Base-by-base conservation (phyloP, 2,113 vertebrate genomes). In the Triplophysa siluroides region DNA sequence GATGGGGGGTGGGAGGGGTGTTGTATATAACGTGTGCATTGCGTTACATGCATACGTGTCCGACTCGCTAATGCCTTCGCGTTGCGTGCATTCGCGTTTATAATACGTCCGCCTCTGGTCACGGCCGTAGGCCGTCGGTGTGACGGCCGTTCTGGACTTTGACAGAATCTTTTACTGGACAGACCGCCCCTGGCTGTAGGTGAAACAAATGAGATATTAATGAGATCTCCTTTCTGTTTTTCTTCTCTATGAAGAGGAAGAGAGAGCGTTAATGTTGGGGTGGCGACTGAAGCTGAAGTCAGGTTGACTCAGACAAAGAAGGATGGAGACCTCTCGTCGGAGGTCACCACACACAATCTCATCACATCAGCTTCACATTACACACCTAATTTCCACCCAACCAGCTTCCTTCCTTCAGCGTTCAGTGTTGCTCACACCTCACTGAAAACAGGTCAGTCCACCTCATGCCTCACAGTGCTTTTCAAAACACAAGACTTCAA, bases 271-370 rank as follows among this genome's bases (percentile, higher is more conserved):
- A 67, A 52, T 14, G 66, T 10, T 24, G 43, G 63, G n/a, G 50
- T 68, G 26, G 47, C 33, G 67, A 80, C n/a, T 64, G 60, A 78
- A 82, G 77, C 66, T 67, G 83, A 75, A 70, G 84, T 81, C 81
- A 85, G 84, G 82, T 84, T 85, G 84, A 84, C 79, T 85, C 78
- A 83, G 78, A 45, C 73, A 79, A 82, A 80, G 86, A 83, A 83
- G 81, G 82, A 85, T 82, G 76, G 68, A 72, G 78, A 89, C 86
- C 64, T 90, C 85, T 89, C 86, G 82, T 18, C 76, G 84, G 83
- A 88, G 90, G 90, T 92, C 89, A 89, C 86, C 88, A 88, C 88
- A 87, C 88, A 86, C 88, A 85, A 89, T 92, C 86, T 85, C 90
- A 89, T 88, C 87, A 85, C 85, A 89, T 92, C 88, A 87, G 85